These are phyloP conservation scores for Ladona fulva DNA, from an alignment of 1,140 invertebrate species.

Conservation along the genomic window DNA sequence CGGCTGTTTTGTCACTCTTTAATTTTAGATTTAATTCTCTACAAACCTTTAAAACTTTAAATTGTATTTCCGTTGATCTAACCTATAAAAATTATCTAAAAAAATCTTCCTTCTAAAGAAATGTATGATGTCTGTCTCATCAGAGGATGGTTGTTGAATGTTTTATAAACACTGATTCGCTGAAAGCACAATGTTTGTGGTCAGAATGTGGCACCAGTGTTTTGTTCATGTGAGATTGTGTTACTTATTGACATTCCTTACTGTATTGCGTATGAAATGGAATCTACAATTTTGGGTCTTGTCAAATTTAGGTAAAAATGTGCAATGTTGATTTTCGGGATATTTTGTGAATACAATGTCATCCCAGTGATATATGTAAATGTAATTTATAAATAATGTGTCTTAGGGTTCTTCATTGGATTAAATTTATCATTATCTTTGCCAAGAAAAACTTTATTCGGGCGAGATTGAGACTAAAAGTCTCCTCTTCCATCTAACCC, in stretches of 20 bases:
- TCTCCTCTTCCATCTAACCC: no score
- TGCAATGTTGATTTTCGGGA: neutral
- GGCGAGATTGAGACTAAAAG: no score
- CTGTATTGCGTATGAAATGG: neutral
- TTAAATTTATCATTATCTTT: neutral
- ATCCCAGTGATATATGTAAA: neutral
- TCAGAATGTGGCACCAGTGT: neutral
- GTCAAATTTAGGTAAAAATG: neutral
- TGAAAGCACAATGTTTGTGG: neutral
- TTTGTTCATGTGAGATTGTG: neutral
- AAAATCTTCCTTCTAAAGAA: neutral
- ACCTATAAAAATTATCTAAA: neutral
- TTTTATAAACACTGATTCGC: neutral
- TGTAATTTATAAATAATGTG: neutral
- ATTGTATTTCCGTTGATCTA: neutral
- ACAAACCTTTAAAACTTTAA: neutral
- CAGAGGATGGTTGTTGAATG: neutral
- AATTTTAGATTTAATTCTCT: neutral
- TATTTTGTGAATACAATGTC: neutral
- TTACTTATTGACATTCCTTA: conserved; percentile 5
- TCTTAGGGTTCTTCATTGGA: neutral
- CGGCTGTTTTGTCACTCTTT: neutral
- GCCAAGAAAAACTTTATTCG: neutral
- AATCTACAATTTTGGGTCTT: neutral
- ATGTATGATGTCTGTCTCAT: neutral